Base-by-base conservation (phyloP, 1,140 invertebrate species). In the Heliconius nattereri region DNA sequence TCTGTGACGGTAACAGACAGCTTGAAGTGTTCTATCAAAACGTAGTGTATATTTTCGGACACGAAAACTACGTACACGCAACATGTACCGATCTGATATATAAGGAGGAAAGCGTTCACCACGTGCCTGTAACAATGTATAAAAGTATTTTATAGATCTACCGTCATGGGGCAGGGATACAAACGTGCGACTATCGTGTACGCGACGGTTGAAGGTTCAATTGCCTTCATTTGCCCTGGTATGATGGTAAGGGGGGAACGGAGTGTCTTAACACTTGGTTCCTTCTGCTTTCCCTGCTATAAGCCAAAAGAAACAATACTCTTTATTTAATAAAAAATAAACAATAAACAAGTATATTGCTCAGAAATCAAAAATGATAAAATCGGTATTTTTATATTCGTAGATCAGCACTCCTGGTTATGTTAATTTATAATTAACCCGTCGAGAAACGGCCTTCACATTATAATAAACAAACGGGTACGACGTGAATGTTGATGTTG, bases 61-160 rank as follows among this genome's bases (percentile, higher is more conserved):
- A 98, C 96, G 90, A 98, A 98, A 1, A 98, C 96, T 29, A 98
- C 96, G 93, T 98, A 98, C 0, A 98, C 97, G 93, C 97, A 98
- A 90, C 98, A 98, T 76, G 98, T 98, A 7, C 98, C 98, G 76
- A 98, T 95, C 93, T 98, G 98, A 78, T 98, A 98, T 52, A 98
- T 94, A 32, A 97, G 95, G 29, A 98, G 95, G 85, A 97, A 97
- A 2, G 95, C 90, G 85, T 97, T 97, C 7, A 96, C 96, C 13
- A 96, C 87, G 52, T 94, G 91, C 78, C 96, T 97, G 92, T 37
- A 94, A 94, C n/a, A 78, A 79, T 73, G 37, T 35, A 72, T 35
- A 71, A 79, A 72, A 72, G 2, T 32, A 7, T 71, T 32, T 11
- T 71, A 35, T 35, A 16, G n/a, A 32, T 32, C 0, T 3, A 45